Evolutionary conservation across 2,797 vertebrate genomes (phyloP).

Genomic region (Lepilemur septentrionalis): DNA sequence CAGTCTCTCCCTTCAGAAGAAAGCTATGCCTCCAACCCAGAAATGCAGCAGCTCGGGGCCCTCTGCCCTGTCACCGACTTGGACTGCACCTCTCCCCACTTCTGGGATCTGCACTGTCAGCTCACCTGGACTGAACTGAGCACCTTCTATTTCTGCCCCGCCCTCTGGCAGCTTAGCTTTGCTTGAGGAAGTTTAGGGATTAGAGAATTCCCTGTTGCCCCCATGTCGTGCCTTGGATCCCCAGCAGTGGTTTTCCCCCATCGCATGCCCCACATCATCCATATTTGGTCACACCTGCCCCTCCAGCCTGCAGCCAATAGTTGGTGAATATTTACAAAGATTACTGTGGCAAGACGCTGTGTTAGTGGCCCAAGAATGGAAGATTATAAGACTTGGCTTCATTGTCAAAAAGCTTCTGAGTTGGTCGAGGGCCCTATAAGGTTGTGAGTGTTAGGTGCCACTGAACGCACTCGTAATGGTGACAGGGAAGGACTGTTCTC

Average conservation of each 20-base stretch:
- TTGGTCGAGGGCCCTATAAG: background rate
- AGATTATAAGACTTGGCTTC: background rate
- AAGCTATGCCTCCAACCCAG: background rate
- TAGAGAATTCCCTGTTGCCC: background rate
- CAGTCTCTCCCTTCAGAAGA: background rate
- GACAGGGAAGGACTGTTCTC: background rate
- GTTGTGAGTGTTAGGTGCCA: background rate
- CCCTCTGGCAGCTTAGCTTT: background rate
- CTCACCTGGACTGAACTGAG: background rate
- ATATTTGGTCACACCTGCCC: background rate
- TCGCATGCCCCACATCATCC: background rate
- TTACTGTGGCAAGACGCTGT: background rate
- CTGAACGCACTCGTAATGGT: background rate
- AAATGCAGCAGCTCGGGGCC: background rate
- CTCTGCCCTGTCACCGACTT: background rate
- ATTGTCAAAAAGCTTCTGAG: background rate
- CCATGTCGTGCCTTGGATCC: too few relatives aligned
- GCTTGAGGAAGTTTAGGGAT: background rate
- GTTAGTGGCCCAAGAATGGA: background rate
- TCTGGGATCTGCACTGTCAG: too few relatives aligned
- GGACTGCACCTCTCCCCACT: background rate
- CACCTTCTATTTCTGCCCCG: background rate
- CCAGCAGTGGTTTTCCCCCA: background rate
- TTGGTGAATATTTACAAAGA: background rate
- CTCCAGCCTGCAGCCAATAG: background rate